Evolutionary conservation across 2,888 invertebrate genomes (phyloP).

Genomic region (Sepiola atlantica): DNA sequence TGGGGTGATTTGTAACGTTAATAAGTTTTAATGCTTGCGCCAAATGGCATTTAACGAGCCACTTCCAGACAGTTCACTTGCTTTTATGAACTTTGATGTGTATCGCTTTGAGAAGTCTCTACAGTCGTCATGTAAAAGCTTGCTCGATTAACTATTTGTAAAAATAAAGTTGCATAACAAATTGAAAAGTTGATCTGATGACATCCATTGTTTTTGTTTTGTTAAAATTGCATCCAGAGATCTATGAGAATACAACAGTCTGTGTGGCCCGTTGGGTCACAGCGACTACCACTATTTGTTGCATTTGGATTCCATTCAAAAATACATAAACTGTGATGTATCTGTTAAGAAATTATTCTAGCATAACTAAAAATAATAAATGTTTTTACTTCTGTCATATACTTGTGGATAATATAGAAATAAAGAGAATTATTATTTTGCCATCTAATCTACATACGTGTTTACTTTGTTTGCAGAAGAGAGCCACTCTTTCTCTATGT

Average conservation of each 20-base stretch:
- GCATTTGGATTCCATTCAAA: too few species aligned
- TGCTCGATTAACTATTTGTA: neutral
- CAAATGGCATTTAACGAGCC: neutral
- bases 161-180: neutral
- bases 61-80: constrained; percentile 13
- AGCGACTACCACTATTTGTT: too few species aligned
- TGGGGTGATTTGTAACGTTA: neutral
- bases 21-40: neutral
- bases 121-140: neutral
- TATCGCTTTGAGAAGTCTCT: neutral
- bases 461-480: too few species aligned
- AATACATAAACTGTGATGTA: too few species aligned
- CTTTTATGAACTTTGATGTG: constrained; percentile 1
- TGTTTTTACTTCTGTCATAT: too few species aligned
- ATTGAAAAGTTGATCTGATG: neutral
- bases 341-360: too few species aligned
- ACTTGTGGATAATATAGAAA: too few species aligned
- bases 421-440: too few species aligned
- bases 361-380: too few species aligned
- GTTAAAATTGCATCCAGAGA: neutral
- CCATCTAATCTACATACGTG: too few species aligned
- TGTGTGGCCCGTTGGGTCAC: too few species aligned
- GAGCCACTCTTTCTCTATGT: too few species aligned
- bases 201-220: neutral
- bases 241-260: neutral